Evolutionary conservation across 30 jellyfish, hydroid and myxozoan species (phyloP).

Genomic region (Cassiopea xamachana): DNA sequence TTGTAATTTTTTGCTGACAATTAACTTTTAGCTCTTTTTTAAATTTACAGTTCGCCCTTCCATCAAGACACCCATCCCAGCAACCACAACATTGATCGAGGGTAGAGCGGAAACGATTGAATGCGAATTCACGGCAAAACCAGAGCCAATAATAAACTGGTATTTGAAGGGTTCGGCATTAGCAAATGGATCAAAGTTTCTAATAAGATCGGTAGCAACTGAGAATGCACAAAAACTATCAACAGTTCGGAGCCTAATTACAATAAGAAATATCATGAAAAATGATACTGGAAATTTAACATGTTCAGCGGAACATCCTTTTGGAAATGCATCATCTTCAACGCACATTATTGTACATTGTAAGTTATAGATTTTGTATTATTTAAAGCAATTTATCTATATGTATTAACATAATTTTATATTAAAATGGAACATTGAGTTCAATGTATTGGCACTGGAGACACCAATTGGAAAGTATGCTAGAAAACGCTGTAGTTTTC

Average conservation of each 20-base stretch:
- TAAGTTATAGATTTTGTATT: not conserved
- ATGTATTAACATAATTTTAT: too few relatives aligned
- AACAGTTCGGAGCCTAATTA: not conserved
- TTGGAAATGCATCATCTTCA: slow-evolving; percentile 7
- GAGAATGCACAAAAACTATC: not conserved
- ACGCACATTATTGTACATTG: not conserved
- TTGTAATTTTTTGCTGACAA: not conserved
- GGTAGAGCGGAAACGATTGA: not conserved
- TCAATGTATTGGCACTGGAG: too few relatives aligned
- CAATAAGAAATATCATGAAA: not conserved
- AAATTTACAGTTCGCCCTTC: not conserved
- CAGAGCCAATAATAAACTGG: slow-evolving; percentile 38
- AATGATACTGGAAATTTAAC: not conserved
- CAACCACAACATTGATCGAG: not conserved
- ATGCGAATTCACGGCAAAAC: slow-evolving; percentile 33
- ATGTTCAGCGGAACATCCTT: not conserved
- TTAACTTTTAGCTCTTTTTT: not conserved
- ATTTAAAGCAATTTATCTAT: not conserved
- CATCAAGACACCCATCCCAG: not conserved
- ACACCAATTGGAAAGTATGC: too few relatives aligned
- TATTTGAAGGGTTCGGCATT: not conserved
- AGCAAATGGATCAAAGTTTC: not conserved
- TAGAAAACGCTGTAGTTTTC: too few relatives aligned
- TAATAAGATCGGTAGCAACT: not conserved
- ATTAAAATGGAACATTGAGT: too few relatives aligned